These are phyloP conservation scores for Phasia obesa DNA, from an alignment of 2,888 invertebrate species.

Conservation along the genomic window DNA sequence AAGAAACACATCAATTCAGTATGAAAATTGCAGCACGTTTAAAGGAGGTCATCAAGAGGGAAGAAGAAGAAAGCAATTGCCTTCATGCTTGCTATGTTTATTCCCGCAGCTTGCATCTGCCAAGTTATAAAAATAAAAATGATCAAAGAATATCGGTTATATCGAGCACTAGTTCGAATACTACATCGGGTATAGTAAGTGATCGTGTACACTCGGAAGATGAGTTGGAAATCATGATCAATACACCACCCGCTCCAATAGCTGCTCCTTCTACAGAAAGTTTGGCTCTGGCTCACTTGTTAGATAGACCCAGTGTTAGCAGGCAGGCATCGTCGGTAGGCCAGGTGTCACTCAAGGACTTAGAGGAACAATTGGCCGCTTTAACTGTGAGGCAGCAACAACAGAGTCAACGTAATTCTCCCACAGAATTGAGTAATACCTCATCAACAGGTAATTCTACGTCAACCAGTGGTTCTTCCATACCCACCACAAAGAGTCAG, in stretches of 20 bases:
- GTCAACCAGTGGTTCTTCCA: conserved; percentile 73
- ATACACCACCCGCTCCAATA: conserved; percentile 88
- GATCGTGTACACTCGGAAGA: conserved; percentile 97
- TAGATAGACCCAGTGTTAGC: conserved; percentile 85
- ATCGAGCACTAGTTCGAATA: conserved; percentile 97
- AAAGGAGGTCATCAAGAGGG: conserved; percentile 90
- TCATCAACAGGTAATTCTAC: conserved; percentile 72
- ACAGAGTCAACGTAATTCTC: conserved; percentile 75
- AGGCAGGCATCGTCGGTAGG: conserved; percentile 84
- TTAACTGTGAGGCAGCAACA: conserved; percentile 79
- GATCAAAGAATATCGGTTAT: conserved; percentile 95
- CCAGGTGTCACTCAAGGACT: conserved; percentile 81
- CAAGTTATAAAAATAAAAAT: conserved; percentile 85
- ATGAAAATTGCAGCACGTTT: conserved; percentile 94
- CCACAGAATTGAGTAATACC: conserved; percentile 71
- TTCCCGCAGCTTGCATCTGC: conserved; percentile 85
- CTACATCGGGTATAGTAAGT: conserved; percentile 97
- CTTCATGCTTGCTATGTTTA: conserved; percentile 89
- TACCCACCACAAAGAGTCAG: conserved; percentile 71
- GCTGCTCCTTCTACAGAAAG: conserved; percentile 93
- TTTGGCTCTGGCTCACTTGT: conserved; percentile 89
- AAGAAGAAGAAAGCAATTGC: conserved; percentile 90
- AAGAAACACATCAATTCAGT: conserved; percentile 97
- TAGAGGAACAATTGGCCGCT: conserved; percentile 83
- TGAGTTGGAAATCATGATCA: conserved; percentile 94